Base-by-base conservation (phyloP, 2,888 invertebrate genomes). In the Netelia virgata region DNA sequence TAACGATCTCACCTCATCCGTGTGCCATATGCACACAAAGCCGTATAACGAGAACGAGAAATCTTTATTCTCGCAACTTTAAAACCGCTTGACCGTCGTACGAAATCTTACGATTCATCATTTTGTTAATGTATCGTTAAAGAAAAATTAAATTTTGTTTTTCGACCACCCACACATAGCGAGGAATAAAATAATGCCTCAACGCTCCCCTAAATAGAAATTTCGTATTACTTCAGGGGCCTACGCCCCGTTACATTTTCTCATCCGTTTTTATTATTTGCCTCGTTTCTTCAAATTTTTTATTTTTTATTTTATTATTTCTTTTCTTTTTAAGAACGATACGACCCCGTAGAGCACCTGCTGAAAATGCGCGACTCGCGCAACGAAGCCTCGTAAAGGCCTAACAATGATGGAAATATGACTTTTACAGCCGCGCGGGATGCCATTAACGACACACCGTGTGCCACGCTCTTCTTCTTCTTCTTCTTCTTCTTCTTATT, bases 391-490 rank as follows among this genome's bases (percentile, higher is more conserved):
- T 88, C 89, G 87, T 91, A 91, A 91, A 91, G 89, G 88, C 89
- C 64, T 91, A 91, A 92, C 91, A 92, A 92, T 92, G 91, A 92
- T 90, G 90, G 90, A 92, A 92, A 91, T 92, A 92, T 92, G 90
- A 91, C 88, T 91, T 91, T 91, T 92, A 91, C 92, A 92, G 91
- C 88, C 91, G 91, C 89, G 84, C 89, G 86, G 90, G 91, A 90
- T 91, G 91, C 88, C 90, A 89, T 91, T 91, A 91, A 91, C 89
- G 87, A 84, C 86, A 69, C 87, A 57, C 41, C 57, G 74, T 69
- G 61, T 64, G 73, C 64, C 59, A 36, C 36, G 36, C 66, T 66
- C 72, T 57, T 72, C 18, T 64, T 77, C 81, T 83, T 80, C 68
- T n/a, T n/a, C n/a, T n/a, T n/a, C n/a, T n/a, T n/a, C n/a, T n/a